Evolutionary conservation across 2,888 invertebrate species (phyloP), one percentile per base, ranked within the genome.

Genomic region (Harmothoe impar): DNA sequence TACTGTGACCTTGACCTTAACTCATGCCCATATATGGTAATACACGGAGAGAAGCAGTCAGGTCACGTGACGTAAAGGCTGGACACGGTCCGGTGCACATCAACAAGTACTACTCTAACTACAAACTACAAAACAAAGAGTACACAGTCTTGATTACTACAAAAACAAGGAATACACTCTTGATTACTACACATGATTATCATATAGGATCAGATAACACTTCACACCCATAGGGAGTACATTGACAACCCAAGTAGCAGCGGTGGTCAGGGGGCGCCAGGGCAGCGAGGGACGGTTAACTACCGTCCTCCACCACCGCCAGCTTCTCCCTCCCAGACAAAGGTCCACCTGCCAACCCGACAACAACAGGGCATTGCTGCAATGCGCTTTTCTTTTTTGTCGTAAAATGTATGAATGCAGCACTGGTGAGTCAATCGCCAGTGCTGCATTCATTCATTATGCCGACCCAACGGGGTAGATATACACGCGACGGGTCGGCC

Each of bases 201-300:
- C 1, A 33, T 81, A 33, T 23, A 35, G n/a, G 3, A 23, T 23
- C 20, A 43, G 68, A 43, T 33, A 35, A 17, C 10, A 35, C 0
- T 35, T n/a, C 0, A 17, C 54, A 56, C 86, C 86, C 86, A 86
- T 86, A 86, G 86, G 86, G 52, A 54, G 52, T 86, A 86, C 86
- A 86, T 86, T 86, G 86, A 86, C 51, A 86, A 86, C 86, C 86
- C 54, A 54, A 1, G 81, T 81, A 81, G 81, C 81, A 81, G 81
- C 3, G 7, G 33, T 81, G 81, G 20, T 81, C 20, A 35, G 81
- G 81, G 23, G 20, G 81, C 43, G 5, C 35, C 35, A 20, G 10
- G 23, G 81, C n/a, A 20, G 15, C 81, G 35, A 81, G 35, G 31
- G 35, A 10, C 43, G 10, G 43, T 81, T 81, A 81, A 81, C 81